A percentile compares a stretch with the other conserved stretches of the same genome.
These are phyloP conservation scores for Xerus inauris DNA, from an alignment of 2,113 vertebrate genomes.

Conservation along the genomic window DNA sequence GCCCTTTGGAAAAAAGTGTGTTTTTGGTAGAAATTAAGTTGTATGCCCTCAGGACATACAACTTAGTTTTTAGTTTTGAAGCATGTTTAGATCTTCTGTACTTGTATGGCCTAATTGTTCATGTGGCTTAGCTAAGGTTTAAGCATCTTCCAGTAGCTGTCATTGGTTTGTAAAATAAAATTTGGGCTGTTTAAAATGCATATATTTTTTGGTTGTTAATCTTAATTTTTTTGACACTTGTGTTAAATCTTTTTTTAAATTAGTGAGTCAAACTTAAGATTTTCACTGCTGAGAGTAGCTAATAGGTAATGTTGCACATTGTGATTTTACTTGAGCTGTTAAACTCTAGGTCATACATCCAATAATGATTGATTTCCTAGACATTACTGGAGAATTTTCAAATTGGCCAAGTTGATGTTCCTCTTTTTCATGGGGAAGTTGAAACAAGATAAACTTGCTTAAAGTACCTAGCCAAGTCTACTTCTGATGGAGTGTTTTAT, in stretches of 20 bases:
- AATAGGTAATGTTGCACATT: constrained; percentile 1
- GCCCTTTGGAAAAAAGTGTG: constrained; percentile 69
- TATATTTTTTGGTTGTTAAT: constrained; percentile 75
- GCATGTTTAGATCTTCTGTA: constrained; percentile 74
- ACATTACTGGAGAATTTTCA: constrained; percentile 24
- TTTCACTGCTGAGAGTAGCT: constrained; percentile 33
- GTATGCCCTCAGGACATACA: constrained; percentile 33
- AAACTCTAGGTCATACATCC: background rate
- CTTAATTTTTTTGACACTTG: constrained; percentile 68
- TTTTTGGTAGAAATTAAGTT: constrained; percentile 75
- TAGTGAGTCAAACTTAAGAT: constrained; percentile 44
- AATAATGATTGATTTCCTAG: background rate
- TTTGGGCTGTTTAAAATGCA: constrained; percentile 75
- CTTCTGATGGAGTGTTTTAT: background rate
- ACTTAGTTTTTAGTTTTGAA: constrained; percentile 63
- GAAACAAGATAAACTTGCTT: background rate
- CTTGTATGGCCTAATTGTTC: constrained; percentile 71
- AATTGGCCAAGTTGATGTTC: background rate
- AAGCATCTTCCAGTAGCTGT: constrained; percentile 66
- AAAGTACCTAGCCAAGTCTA: background rate
- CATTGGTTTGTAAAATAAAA: constrained; percentile 79
- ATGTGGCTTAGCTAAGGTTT: constrained; percentile 74
- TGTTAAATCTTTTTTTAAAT: constrained; percentile 51
- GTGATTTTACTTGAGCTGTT: background rate
- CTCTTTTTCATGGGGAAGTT: constrained; percentile 49